Conservation (phyloP, 2,888 invertebrate genomes). For the Tribolium freemani region DNA sequence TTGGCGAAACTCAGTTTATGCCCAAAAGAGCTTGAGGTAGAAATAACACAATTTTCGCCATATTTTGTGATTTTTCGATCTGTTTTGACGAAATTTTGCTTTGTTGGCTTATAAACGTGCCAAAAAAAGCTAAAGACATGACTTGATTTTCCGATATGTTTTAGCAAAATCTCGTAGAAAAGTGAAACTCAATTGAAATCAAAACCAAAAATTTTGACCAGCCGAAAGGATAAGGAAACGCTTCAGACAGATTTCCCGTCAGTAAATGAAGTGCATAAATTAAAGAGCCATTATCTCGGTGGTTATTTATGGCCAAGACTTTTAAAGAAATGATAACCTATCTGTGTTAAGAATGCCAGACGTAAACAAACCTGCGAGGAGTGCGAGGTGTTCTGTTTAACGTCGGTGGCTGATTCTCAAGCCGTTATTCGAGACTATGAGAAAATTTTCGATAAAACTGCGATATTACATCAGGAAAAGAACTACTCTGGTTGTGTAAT, state of each 20-base stretch:
- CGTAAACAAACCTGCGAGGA: constrained; percentile 34
- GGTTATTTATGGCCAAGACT: constrained; percentile 13
- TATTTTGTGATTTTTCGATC: too few relatives aligned
- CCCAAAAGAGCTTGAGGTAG: too few relatives aligned
- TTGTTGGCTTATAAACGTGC: too few relatives aligned
- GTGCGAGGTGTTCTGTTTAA: constrained; percentile 37
- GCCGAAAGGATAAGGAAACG: background rate
- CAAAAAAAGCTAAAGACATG: too few relatives aligned
- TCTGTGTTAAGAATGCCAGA: constrained; percentile 40
- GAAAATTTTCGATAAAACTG: constrained; percentile 11
- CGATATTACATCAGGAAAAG: background rate
- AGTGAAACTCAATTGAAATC: background rate
- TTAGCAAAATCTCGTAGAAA: background rate
- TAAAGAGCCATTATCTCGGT: constrained; percentile 13
- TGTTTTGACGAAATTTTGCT: background rate
- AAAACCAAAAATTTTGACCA: background rate
- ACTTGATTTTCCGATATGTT: too few relatives aligned
- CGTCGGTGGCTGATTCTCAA: constrained; percentile 17
- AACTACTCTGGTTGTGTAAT: background rate
- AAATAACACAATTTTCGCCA: too few relatives aligned
- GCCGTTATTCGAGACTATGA: background rate
- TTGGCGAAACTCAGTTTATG: too few relatives aligned
- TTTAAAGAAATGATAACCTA: constrained; percentile 25
- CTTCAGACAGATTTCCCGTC: background rate
- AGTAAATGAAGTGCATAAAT: constrained; percentile 3